Conservation (phyloP, 2,888 invertebrate species). For the Metacarcinus magister region DNA sequence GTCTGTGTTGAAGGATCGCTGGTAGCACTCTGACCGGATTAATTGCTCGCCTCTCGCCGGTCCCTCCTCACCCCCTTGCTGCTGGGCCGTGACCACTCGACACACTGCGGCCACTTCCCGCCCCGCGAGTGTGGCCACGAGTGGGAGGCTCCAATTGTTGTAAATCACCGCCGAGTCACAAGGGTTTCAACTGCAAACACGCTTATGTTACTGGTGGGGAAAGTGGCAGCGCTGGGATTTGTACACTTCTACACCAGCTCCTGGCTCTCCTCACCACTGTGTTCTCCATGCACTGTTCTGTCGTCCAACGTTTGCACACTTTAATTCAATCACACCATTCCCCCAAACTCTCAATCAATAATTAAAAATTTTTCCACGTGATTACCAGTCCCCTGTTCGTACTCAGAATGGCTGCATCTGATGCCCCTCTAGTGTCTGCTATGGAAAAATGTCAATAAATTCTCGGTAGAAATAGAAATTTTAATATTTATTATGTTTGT, state of each 20-base stretch:
- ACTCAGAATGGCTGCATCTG: not conserved
- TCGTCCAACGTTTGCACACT: not conserved
- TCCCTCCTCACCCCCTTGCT: not conserved
- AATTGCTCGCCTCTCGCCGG: not conserved
- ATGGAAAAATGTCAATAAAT: not conserved
- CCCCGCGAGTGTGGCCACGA: constrained; percentile 32
- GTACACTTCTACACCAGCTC: not conserved
- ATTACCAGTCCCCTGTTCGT: not conserved
- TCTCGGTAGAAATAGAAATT: not conserved
- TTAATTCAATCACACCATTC: not conserved
- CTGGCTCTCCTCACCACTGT: not conserved
- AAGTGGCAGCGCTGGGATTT: not conserved
- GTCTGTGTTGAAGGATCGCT: not conserved
- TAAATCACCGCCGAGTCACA: constrained; percentile 36
- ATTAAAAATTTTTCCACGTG: not conserved
- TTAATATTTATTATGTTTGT: not conserved
- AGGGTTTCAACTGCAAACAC: not conserved
- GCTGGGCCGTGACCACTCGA: not conserved
- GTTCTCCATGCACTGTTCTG: not conserved
- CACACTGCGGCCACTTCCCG: constrained; percentile 9
- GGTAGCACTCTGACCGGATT: not conserved
- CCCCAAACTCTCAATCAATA: not conserved
- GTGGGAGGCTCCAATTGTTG: constrained; percentile 37
- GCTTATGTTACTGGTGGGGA: not conserved
- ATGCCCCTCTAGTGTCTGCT: not conserved